A percentile compares a stretch with the other conserved stretches of the same genome.
These are phyloP conservation scores for Monomorium pharaonis DNA, from an alignment of 1,140 invertebrate genomes.

Conservation along the genomic window DNA sequence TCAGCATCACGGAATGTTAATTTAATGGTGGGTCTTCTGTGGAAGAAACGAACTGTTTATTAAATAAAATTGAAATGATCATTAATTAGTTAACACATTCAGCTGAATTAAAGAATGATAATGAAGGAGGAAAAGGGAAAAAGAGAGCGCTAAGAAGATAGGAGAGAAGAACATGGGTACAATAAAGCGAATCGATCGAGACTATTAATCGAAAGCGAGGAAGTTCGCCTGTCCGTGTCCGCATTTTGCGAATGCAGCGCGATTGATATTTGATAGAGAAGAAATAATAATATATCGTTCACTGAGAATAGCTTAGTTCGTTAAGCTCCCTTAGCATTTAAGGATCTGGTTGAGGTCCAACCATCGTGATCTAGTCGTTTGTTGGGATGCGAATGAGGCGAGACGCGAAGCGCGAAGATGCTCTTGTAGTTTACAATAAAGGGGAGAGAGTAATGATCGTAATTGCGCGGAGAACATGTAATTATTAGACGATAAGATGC, in stretches of 20 bases:
- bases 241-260: constrained; percentile 63
- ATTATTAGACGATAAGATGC: constrained; percentile 43
- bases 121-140: background rate
- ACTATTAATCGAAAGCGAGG: constrained; percentile 50
- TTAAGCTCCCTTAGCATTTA: constrained; percentile 80
- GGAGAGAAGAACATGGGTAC: background rate
- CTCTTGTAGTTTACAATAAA: constrained; percentile 13
- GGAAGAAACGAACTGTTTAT: constrained; percentile 3
- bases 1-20: constrained; percentile 39
- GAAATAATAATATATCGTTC: constrained; percentile 73
- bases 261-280: constrained; percentile 70
- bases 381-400: constrained; percentile 71
- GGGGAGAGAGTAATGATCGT: background rate
- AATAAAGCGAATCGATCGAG: constrained; percentile 49
- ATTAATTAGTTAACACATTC: constrained; percentile 8
- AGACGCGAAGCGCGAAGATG: constrained; percentile 32
- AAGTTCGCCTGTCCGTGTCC: constrained; percentile 64
- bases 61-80: constrained; percentile 15
- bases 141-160: background rate
- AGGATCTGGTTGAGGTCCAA: constrained; percentile 80
- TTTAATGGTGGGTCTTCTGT: constrained; percentile 16
- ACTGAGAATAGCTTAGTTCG: constrained; percentile 65
- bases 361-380: constrained; percentile 83
- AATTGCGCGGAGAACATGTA: constrained; percentile 9
- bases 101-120: constrained; percentile 5